Evolutionary conservation across 2,797 vertebrate species (phyloP).

Genomic region (Sparidentex hasta): DNA sequence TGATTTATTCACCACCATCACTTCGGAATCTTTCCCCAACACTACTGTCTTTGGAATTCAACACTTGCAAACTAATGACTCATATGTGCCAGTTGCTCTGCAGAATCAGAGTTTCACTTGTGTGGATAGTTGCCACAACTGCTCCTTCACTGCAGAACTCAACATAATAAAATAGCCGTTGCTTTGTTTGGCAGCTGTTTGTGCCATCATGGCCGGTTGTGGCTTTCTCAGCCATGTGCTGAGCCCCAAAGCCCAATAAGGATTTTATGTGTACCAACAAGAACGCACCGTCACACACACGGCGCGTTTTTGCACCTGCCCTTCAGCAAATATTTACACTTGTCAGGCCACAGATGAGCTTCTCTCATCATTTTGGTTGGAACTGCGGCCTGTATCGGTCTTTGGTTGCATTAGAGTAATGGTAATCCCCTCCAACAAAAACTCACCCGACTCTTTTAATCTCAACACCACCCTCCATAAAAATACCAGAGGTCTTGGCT

Average conservation of each 20-base stretch:
- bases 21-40: background rate
- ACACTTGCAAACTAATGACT: background rate
- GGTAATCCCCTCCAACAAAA: conserved; percentile 91
- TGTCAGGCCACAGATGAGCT: conserved; percentile 71
- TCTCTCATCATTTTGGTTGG: conserved; percentile 59
- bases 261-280: conserved; percentile 60
- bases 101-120: conserved; percentile 13
- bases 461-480: conserved; percentile 74
- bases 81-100: background rate
- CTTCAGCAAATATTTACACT: conserved; percentile 86
- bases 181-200: conserved; percentile 27
- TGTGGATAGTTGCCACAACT: background rate
- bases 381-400: conserved; percentile 78
- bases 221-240: conserved; percentile 67
- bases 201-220: conserved; percentile 57
- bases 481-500: conserved; percentile 84
- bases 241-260: conserved; percentile 33
- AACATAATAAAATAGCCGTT: background rate
- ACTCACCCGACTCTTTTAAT: conserved; percentile 81
- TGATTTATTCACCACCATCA: background rate
- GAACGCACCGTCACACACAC: conserved; percentile 57
- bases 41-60: background rate
- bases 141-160: conserved; percentile 4
- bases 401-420: conserved; percentile 81
- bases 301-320: conserved; percentile 82